A percentile compares a stretch with the other conserved stretches of the same genome.
Evolutionary conservation across 2,888 invertebrate genomes (phyloP).

Genomic region (Ypsolopha sequella): DNA sequence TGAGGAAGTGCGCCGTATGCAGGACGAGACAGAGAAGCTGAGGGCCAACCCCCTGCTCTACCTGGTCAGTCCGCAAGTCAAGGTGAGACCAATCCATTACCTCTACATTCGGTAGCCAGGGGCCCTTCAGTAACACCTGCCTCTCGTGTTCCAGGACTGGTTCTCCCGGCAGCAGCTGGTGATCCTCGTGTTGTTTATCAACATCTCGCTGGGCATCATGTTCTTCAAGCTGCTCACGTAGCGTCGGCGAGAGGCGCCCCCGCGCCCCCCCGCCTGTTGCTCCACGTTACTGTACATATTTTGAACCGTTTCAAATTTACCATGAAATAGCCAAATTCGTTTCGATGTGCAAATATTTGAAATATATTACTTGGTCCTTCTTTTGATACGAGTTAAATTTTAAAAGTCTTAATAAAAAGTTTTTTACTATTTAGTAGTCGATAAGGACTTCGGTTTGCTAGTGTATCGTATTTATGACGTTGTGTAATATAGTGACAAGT

Average conservation of each 20-base stretch:
- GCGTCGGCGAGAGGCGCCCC: slow-evolving; percentile 72
- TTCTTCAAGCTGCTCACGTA: slow-evolving; percentile 97
- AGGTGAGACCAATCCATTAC: slow-evolving; percentile 73
- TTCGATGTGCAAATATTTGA: slow-evolving; percentile 31
- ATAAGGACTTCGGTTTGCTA: slow-evolving; percentile 56
- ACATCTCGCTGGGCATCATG: slow-evolving; percentile 94
- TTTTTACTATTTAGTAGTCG: slow-evolving; percentile 28
- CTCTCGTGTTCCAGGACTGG: slow-evolving; percentile 82
- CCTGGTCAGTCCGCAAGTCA: slow-evolving; percentile 96
- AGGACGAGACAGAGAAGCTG: slow-evolving; percentile 91
- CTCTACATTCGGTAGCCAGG: background rate
- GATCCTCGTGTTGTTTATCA: slow-evolving; percentile 93
- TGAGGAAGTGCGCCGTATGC: slow-evolving; percentile 92
- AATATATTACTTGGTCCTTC: slow-evolving; percentile 27
- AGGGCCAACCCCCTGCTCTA: slow-evolving; percentile 95
- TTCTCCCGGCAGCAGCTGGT: slow-evolving; percentile 95
- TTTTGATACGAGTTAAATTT: slow-evolving; percentile 34
- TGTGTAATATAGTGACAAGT: slow-evolving; percentile 48
- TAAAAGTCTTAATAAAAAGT: slow-evolving; percentile 25
- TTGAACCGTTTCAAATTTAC: slow-evolving; percentile 30
- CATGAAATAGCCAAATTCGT: slow-evolving; percentile 35
- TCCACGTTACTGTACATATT: slow-evolving; percentile 41
- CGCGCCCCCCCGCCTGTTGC: slow-evolving; percentile 35
- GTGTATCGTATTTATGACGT: slow-evolving; percentile 44
- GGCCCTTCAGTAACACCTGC: background rate